Conservation (phyloP, 2,113 vertebrate species). For the Baryphthengus martii region DNA sequence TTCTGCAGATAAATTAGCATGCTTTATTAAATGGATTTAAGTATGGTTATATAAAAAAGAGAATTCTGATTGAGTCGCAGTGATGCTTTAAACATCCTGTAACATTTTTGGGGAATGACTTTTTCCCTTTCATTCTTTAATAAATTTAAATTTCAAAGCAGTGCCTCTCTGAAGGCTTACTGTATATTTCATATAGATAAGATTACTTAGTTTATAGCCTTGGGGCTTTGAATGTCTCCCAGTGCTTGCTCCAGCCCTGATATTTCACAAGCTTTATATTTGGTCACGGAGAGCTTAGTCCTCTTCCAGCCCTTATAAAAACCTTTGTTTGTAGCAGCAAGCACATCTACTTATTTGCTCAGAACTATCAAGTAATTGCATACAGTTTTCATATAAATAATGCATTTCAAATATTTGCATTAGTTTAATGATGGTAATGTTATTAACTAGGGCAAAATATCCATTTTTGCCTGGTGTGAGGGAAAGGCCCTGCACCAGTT, state of each 20-base stretch:
- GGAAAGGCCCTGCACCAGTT: neutral
- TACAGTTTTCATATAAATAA: constrained; percentile 37
- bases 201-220: constrained; percentile 59
- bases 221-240: constrained; percentile 41
- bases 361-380: constrained; percentile 27
- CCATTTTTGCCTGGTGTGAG: neutral
- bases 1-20: constrained; percentile 54
- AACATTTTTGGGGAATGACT: constrained; percentile 42
- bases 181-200: constrained; percentile 64
- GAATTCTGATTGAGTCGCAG: constrained; percentile 43
- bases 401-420: constrained; percentile 47
- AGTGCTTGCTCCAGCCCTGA: constrained; percentile 20
- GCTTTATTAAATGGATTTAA: constrained; percentile 57
- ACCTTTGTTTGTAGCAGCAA: neutral
- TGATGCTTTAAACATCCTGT: constrained; percentile 32
- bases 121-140: constrained; percentile 44
- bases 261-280: constrained; percentile 39
- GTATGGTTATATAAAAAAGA: constrained; percentile 50
- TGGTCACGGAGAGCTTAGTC: constrained; percentile 29
- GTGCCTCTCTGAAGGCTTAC: constrained; percentile 37
- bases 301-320: neutral
- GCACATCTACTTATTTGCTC: constrained; percentile 23
- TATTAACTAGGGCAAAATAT: constrained; percentile 35
- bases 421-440: neutral
- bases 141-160: constrained; percentile 66